Percentiles rank a stretch among this genome's conserved stretches.
Conservation (phyloP, 2,888 invertebrate genomes). For the Drosophila mayaguana region DNA sequence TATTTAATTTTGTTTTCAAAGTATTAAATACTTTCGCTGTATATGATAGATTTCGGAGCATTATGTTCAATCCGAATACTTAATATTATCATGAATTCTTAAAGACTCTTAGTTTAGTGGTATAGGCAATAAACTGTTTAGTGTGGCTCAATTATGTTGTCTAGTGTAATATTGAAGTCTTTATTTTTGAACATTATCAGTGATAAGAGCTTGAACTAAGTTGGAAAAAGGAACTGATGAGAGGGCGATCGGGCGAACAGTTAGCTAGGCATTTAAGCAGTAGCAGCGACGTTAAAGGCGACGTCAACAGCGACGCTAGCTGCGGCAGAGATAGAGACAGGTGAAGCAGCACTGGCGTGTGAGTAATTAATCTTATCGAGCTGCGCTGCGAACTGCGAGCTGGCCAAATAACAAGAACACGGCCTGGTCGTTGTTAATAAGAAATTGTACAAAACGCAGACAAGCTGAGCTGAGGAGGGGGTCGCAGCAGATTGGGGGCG, state of each 20-base stretch:
- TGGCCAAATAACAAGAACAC: constrained; percentile 64
- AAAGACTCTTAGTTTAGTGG: too few relatives aligned
- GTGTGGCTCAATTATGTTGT: constrained; percentile 7
- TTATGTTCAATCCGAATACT: too few relatives aligned
- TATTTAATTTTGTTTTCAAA: too few relatives aligned
- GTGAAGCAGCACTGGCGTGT: constrained; percentile 25
- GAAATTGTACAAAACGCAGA: constrained; percentile 61
- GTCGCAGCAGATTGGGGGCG: background rate
- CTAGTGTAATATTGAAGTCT: constrained; percentile 25
- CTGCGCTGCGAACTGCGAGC: constrained; percentile 40
- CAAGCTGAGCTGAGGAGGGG: background rate
- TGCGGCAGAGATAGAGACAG: background rate
- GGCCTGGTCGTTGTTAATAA: constrained; percentile 63
- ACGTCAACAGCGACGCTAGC: background rate
- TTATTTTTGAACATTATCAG: constrained; percentile 18
- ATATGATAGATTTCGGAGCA: too few relatives aligned
- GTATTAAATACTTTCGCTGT: too few relatives aligned
- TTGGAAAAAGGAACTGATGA: constrained; percentile 40
- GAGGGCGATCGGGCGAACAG: constrained; percentile 1
- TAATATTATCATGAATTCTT: too few relatives aligned
- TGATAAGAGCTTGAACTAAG: constrained; percentile 33
- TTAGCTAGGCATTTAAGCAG: constrained; percentile 18
- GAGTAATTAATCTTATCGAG: constrained; percentile 72
- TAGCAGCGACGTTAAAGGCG: background rate
- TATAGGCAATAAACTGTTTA: background rate